A percentile compares a stretch with the other conserved stretches of the same genome.
These are phyloP conservation scores for Alectoris magna DNA, from an alignment of 2,797 vertebrate species.

Conservation along the genomic window DNA sequence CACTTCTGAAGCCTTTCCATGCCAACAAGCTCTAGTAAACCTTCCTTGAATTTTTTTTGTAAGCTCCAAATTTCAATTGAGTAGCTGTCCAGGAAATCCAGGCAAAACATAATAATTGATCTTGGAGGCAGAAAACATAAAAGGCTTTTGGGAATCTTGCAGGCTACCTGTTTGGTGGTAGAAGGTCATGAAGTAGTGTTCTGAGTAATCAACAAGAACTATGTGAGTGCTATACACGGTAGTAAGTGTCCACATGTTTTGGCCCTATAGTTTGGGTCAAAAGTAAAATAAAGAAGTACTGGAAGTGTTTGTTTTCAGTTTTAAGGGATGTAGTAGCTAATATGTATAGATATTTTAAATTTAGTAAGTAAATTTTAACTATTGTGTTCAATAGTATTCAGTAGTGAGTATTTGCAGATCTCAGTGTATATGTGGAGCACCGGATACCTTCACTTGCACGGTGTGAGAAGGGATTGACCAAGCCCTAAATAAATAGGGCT, in stretches of 20 bases:
- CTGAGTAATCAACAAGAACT: not conserved
- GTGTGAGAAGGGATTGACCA: not conserved
- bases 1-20: not conserved
- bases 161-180: not conserved
- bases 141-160: not conserved
- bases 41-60: not conserved
- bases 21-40: not conserved
- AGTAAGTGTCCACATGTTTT: not conserved
- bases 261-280: not conserved
- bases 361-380: not conserved
- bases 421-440: not conserved
- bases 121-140: not conserved
- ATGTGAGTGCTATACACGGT: not conserved
- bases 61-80: not conserved
- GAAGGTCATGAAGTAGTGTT: not conserved
- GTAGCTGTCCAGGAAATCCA: not conserved
- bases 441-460: not conserved
- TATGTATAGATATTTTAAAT: not conserved
- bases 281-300: not conserved
- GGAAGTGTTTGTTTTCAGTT: not conserved
- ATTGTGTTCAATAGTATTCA: not conserved
- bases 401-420: not conserved
- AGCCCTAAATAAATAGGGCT: not conserved
- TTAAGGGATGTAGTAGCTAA: not conserved
- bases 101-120: not conserved